Percentiles rank a stretch among this genome's conserved stretches.
These are phyloP conservation scores for Phortica magna DNA, from an alignment of 2,888 invertebrate genomes.

Conservation along the genomic window DNA sequence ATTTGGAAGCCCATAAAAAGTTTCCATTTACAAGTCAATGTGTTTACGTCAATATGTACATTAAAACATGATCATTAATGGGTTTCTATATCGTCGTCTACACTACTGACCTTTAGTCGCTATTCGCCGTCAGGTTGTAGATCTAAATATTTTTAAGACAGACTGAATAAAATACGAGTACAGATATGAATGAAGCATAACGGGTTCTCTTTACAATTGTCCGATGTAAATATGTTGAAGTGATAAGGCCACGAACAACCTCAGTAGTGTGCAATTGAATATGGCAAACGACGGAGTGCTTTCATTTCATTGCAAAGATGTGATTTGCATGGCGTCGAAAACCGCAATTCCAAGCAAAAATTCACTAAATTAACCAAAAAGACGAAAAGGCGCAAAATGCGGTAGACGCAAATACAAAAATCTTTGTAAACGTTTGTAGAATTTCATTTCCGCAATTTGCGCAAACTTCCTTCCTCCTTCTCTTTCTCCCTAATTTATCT, in stretches of 20 bases:
- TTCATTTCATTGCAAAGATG: neutral
- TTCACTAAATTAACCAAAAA: conserved; percentile 36
- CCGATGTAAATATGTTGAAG: too few relatives aligned
- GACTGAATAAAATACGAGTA: too few relatives aligned
- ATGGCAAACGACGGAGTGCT: neutral
- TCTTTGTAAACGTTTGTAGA: conserved; percentile 45
- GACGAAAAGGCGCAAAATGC: neutral
- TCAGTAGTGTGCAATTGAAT: conserved; percentile 21
- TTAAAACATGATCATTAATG: too few relatives aligned
- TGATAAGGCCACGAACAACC: neutral
- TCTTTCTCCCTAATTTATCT: conserved; percentile 68
- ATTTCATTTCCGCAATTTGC: conserved; percentile 63
- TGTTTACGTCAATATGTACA: too few relatives aligned
- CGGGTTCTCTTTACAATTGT: too few relatives aligned
- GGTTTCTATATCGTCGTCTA: too few relatives aligned
- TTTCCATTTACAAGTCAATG: too few relatives aligned
- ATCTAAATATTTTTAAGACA: too few relatives aligned
- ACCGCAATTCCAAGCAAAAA: conserved; percentile 24
- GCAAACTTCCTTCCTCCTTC: conserved; percentile 16
- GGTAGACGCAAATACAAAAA: conserved; percentile 16
- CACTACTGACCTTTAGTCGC: too few relatives aligned
- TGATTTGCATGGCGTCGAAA: conserved; percentile 3
- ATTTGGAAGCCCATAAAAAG: too few relatives aligned
- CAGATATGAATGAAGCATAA: too few relatives aligned
- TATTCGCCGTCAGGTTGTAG: too few relatives aligned